Base-by-base conservation (phyloP, 2,888 invertebrate genomes). In the Argyra leucocephala region DNA sequence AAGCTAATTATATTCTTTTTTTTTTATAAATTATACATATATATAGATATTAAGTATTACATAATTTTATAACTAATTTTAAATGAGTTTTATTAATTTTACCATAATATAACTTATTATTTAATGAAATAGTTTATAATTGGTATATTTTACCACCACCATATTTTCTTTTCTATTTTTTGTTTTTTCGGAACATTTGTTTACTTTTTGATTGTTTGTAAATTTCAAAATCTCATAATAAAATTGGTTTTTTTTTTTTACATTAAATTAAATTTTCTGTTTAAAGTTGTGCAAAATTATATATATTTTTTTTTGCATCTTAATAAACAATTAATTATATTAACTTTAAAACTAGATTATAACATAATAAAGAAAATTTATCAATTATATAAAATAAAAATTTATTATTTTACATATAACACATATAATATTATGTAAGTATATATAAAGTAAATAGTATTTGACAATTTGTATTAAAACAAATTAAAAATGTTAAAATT, bases 401-500 rank as follows among this genome's bases (percentile, higher is more conserved):
- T n/a, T n/a, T n/a, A n/a, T n/a, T n/a, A n/a, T n/a, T n/a, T n/a
- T n/a, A n/a, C n/a, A n/a, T n/a, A n/a, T n/a, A n/a, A n/a, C n/a
- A n/a, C n/a, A n/a, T n/a, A n/a, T n/a, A n/a, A n/a, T n/a, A n/a
- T n/a, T n/a, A n/a, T n/a, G n/a, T n/a, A n/a, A n/a, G n/a, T n/a
- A n/a, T n/a, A n/a, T n/a, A n/a, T n/a, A n/a, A n/a, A n/a, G n/a
- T n/a, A n/a, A n/a, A n/a, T n/a, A n/a, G n/a, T n/a, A n/a, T n/a
- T n/a, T n/a, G n/a, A n/a, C n/a, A n/a, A n/a, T 31, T 31, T 31
- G 5, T 31, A 7, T 31, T 31, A 31, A 31, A 31, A 31, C 62
- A 61, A 65, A n/a, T n/a, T 63, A 67, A 61, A 68, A 66, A 66
- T 64, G 23, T 66, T 63, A 68, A 65, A 63, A 15, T 6, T 36